Conservation (phyloP, 2,797 vertebrate species). For the Anniella stebbinsi region DNA sequence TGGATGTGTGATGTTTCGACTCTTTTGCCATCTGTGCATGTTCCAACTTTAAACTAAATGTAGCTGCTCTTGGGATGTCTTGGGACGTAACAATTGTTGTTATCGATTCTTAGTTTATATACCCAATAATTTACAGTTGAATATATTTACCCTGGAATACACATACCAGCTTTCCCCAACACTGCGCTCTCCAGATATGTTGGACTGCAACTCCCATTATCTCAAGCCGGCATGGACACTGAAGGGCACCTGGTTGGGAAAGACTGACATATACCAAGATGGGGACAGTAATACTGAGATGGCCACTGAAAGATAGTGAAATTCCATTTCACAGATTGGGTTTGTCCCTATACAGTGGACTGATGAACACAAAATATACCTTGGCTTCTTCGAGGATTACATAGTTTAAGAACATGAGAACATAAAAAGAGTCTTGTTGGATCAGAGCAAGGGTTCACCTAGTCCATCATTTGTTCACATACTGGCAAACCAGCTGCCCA, state of each 20-base stretch:
- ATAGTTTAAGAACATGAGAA: background rate
- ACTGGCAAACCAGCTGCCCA: no score
- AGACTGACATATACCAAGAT: background rate
- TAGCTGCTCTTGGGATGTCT: slow-evolving; percentile 19
- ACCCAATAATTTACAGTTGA: background rate
- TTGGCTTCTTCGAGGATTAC: background rate
- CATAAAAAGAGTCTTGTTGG: no score
- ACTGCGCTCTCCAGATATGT: no score
- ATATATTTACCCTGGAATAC: slow-evolving; percentile 11
- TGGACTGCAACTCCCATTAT: no score
- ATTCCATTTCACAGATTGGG: background rate
- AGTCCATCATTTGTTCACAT: no score
- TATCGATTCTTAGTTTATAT: slow-evolving; percentile 12
- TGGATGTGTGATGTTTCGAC: slow-evolving; percentile 16
- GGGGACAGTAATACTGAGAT: background rate
- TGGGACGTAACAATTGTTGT: slow-evolving; percentile 6
- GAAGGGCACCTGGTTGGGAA: background rate
- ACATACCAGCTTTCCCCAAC: no score
- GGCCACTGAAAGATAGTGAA: background rate
- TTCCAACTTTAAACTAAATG: slow-evolving; percentile 34
- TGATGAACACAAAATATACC: background rate
- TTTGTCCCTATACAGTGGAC: background rate
- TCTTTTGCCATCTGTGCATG: slow-evolving; percentile 31
- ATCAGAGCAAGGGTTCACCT: no score
- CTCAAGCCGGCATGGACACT: background rate